Conservation (phyloP, 64 coral and sea anemone species). For the Trachythela sp. region DNA sequence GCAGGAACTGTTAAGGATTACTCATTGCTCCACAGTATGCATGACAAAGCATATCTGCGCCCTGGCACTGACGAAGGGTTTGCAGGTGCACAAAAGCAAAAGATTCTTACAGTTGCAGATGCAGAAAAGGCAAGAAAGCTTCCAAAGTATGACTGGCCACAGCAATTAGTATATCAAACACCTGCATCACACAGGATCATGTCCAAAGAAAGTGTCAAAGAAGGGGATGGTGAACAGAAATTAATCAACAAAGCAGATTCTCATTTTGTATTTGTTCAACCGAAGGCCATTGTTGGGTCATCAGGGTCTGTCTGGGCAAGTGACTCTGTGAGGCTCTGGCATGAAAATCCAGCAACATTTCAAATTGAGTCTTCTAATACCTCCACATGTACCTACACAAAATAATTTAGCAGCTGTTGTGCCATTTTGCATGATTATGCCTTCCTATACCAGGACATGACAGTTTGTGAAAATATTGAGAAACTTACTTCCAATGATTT, state of each 20-base stretch:
- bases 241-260: background rate
- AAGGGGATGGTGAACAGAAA: background rate
- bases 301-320: background rate
- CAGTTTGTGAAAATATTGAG: background rate
- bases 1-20: background rate
- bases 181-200: background rate
- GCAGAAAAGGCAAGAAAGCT: background rate
- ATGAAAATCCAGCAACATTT: background rate
- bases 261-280: background rate
- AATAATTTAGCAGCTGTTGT: background rate
- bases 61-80: background rate
- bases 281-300: background rate
- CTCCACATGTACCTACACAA: background rate
- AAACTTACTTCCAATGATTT: too few relatives aligned
- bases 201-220: background rate
- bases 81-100: background rate
- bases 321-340: background rate
- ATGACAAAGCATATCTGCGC: background rate
- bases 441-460: background rate
- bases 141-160: background rate
- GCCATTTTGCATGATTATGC: background rate
- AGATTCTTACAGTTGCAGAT: background rate
- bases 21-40: background rate
- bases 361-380: background rate
- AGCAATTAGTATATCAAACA: background rate